Percentiles rank a stretch among this genome's conserved stretches.
Conservation (phyloP, 2,888 invertebrate species). For the Dione vanillae region DNA sequence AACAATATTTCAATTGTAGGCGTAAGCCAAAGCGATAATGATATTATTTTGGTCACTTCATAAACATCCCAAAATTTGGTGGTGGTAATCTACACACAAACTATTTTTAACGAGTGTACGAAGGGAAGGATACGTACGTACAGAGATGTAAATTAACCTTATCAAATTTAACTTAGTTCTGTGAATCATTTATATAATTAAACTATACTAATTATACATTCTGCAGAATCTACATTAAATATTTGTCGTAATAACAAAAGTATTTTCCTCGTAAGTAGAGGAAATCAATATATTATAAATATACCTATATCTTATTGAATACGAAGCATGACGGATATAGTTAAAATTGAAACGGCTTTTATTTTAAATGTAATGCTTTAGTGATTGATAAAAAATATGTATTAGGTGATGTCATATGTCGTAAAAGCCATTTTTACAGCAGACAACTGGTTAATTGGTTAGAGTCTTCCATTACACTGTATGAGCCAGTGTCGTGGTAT, state of each 20-base stretch:
- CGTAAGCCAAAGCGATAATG: neutral
- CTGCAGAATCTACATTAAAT: neutral
- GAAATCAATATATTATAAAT: neutral
- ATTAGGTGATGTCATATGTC: conserved; percentile 43
- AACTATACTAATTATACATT: neutral
- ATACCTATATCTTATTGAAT: neutral
- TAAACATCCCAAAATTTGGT: neutral
- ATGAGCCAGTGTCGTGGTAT: conserved; percentile 71
- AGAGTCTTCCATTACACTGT: conserved; percentile 68
- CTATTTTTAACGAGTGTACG: too few relatives aligned
- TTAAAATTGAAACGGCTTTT: neutral
- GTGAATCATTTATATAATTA: neutral
- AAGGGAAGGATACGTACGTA: too few relatives aligned
- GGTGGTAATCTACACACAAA: neutral
- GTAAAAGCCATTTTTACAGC: conserved; percentile 39
- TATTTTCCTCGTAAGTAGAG: conserved; percentile 3
- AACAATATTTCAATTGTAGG: too few relatives aligned
- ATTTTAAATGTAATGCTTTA: neutral
- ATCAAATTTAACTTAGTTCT: neutral
- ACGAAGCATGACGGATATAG: neutral
- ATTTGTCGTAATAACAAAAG: neutral
- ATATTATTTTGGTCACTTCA: neutral
- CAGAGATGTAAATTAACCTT: neutral
- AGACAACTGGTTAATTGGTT: conserved; percentile 67
- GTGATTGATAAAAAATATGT: conserved; percentile 28